Conservation (phyloP, 2,113 vertebrate species). For the Petrocephalus zakoni region DNA sequence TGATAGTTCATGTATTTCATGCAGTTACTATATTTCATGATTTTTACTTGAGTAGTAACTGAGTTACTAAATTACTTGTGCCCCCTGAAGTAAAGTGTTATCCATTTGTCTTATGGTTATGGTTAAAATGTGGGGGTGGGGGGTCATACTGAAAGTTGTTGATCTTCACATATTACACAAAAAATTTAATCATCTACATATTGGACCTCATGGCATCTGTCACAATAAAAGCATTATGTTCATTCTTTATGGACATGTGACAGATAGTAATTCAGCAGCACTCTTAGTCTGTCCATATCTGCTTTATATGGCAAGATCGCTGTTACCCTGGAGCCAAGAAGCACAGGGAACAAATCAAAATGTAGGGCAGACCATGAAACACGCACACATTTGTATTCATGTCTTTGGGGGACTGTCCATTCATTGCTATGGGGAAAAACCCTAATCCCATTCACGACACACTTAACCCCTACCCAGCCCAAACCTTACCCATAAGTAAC, state of each 20-base stretch:
- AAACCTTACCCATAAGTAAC: too few species aligned
- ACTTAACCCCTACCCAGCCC: too few species aligned
- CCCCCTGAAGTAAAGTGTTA: not conserved
- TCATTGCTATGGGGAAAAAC: too few species aligned
- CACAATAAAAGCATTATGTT: not conserved
- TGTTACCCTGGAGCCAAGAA: not conserved
- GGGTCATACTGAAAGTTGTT: not conserved
- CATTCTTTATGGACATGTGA: not conserved
- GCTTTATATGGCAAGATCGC: not conserved
- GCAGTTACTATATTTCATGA: not conserved
- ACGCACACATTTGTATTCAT: not conserved
- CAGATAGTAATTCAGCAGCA: not conserved
- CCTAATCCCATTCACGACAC: too few species aligned
- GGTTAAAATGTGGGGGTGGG: not conserved
- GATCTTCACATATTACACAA: too few species aligned
- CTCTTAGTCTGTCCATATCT: not conserved
- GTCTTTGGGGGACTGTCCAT: too few species aligned
- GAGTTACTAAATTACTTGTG: not conserved
- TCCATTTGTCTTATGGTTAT: not conserved
- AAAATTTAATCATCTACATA: not conserved
- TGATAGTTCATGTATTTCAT: not conserved
- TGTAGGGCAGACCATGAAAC: not conserved
- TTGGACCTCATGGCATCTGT: not conserved
- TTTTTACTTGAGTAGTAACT: not conserved
- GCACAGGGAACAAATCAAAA: not conserved